Base-by-base conservation (phyloP, 2,113 vertebrate genomes). In the Oreochromis niloticus region DNA sequence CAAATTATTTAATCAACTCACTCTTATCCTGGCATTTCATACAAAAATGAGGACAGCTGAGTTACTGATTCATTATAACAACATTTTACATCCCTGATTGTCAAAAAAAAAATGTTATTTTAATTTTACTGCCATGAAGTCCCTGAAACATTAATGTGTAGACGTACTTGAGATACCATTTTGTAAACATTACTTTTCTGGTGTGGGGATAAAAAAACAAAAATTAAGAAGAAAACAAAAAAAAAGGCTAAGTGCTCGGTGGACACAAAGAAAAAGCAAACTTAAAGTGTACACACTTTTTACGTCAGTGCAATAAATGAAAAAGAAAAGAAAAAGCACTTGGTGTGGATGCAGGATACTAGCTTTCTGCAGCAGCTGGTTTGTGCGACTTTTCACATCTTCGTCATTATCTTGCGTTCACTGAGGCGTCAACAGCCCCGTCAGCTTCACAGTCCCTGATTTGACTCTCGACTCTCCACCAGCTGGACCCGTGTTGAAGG, bases 361-460 rank as follows among this genome's bases (percentile, higher is more conserved):
- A 82, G 36, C 30, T 36, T 46, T 66, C 55, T 86, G 80, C 89
- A 91, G 87, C 90, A 81, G 83, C 87, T 63, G 63, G 46, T 27
- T 46, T 46, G 71, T 57, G 79, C 88, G 32, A 88, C 87, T 80
- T 88, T 88, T 61, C 93, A 87, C 90, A 83, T 85, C 57, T 34
- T 88, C 12, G 8, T 50, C 68, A 54, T 83, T 80, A 80, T 82
- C 59, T 48, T 19, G 14, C 36, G 81, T 85, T 66, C 81, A 32
- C 84, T 41, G 48, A 83, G 82, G 86, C 83, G 68, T 80, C 83
- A 59, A 41, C 90, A 46, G 73, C 88, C 85, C 63, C 61, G 16
- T 13, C 27, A 78, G 79, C 36, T 85, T 90, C 90, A 54, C 91
- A 39, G 86, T 88, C 82, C 85, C 91, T 71, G 92, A 85, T 71